Base-by-base conservation (phyloP, 2,797 vertebrate genomes). In the Gambusia yucatana region DNA sequence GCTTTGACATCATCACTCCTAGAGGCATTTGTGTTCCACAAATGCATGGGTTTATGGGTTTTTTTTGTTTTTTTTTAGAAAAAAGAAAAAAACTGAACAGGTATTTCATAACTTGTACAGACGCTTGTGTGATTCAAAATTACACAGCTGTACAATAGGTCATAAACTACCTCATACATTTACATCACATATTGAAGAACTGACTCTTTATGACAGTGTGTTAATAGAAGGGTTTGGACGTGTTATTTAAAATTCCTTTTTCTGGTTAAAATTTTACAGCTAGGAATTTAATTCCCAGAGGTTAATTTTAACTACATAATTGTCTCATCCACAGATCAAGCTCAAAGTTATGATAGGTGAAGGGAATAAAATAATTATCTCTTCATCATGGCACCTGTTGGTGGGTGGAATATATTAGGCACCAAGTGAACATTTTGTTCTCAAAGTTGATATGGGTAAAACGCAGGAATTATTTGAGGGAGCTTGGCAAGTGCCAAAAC, bases 1-100 rank as follows among this genome's bases (percentile, higher is more conserved):
- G 75, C 57, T 36, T 25, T 82, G 69, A 82, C 1, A 25, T 86
- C 71, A 76, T 39, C 13, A 20, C 65, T 80, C 87, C 76, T 82
- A 33, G n/a, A 73, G 81, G 70, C 63, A 72, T 61, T 0, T 73
- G 30, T 72, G 82, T 22, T 48, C 47, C 39, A 70, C 55, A 48
- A 77, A 67, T 76, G 47, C 47, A 84, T 63, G 16, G 11, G 13
- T 77, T 71, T 52, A 77, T 63, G 22, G 55, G 0, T 0, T 22
- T 77, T 10, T 8, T 55, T 25, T 25, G 11, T 30, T 59, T 59
- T 59, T 10, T 57, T n/a, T 20, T 7, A 52, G 71, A 76, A 78
- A 43, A 2, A 0, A 67, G 1, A 36, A 16, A 14, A 39, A 1
- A 39, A 57, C 44, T 71, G 17, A 48, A 73, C n/a, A 72, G 44